Conservation (phyloP, 2,113 vertebrate species). For the Euleptes europaea region DNA sequence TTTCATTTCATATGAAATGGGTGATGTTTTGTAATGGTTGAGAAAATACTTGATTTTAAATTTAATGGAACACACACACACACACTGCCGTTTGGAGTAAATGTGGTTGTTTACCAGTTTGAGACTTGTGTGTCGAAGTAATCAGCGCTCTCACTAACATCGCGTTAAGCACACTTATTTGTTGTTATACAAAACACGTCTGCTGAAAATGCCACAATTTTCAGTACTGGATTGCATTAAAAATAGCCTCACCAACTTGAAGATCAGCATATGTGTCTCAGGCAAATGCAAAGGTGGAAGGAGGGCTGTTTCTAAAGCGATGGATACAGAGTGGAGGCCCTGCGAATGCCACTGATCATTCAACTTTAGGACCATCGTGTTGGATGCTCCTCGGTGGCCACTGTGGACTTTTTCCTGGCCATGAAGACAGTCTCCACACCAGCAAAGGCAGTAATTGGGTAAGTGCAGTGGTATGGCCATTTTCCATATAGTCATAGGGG, state of each 20-base stretch:
- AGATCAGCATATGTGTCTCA: neutral
- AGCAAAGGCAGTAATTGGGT: neutral
- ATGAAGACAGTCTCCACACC: neutral
- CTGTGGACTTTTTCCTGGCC: neutral
- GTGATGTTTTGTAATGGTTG: slow-evolving; percentile 27
- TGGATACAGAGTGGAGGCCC: neutral
- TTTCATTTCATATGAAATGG: slow-evolving; percentile 10
- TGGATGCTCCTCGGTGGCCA: neutral
- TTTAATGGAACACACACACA: slow-evolving; percentile 23
- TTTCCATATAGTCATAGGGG: neutral
- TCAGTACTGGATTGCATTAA: neutral
- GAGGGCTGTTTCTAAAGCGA: neutral
- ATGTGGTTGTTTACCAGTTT: slow-evolving; percentile 43
- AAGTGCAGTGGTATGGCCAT: neutral
- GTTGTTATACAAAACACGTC: neutral
- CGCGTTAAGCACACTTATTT: slow-evolving; percentile 34
- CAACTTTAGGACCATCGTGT: neutral
- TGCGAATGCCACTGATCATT: neutral
- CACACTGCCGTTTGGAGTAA: slow-evolving; percentile 18
- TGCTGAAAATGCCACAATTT: neutral
- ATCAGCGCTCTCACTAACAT: slow-evolving; percentile 34
- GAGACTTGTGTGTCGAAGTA: slow-evolving; percentile 26
- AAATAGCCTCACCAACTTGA: neutral
- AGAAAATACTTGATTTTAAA: slow-evolving; percentile 59
- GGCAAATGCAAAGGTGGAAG: neutral